Base-by-base conservation (phyloP, 2,113 vertebrate genomes). In the Hypanus sabinus region DNA sequence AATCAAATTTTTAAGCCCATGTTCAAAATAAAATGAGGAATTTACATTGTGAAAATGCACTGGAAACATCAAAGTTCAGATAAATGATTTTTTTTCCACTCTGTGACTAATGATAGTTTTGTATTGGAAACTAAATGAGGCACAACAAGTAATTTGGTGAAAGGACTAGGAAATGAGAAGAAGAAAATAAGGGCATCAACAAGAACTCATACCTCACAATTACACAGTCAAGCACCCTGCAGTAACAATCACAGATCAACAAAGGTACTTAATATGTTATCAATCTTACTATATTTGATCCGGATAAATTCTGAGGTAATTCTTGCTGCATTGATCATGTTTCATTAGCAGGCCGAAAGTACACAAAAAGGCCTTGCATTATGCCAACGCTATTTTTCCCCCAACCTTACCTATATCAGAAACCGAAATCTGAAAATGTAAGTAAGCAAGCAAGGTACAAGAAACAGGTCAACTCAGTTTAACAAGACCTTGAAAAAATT, bases 41-140 rank as follows among this genome's bases (percentile, higher is more conserved):
- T 0, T 90, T 20, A 90, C 2, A 18, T 18, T 65, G 83, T 16
- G 33, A 7, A 16, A 33, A 33, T 90, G 60, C 60, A 90, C n/a
- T 79, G 33, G 14, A 79, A 79, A 36, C 76, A 27, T n/a, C 60
- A 8, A 33, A 68, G 60, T 33, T 65, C 85, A 65, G 60, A 90
- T 90, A 65, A 65, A 20, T 30, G 60, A 88, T 65, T 33, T 90
- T 90, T 33, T 12, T 33, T 20, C 20, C 60, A 33, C n/a, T 33
- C 85, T 33, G 60, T 90, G 85, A 16, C 10, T 90, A 65, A 90
- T 87, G 83, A 87, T 90, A 36, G 60, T 90, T 90, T 90, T 65
- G 60, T 33, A 18, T n/a, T 65, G 60, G 85, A 88, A 62, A 88
- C 57, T 88, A 88, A 88, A 88, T 88, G 57, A 62, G 60, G 85